Evolutionary conservation across 1,140 invertebrate species (phyloP).

Genomic region (Limonius californicus): DNA sequence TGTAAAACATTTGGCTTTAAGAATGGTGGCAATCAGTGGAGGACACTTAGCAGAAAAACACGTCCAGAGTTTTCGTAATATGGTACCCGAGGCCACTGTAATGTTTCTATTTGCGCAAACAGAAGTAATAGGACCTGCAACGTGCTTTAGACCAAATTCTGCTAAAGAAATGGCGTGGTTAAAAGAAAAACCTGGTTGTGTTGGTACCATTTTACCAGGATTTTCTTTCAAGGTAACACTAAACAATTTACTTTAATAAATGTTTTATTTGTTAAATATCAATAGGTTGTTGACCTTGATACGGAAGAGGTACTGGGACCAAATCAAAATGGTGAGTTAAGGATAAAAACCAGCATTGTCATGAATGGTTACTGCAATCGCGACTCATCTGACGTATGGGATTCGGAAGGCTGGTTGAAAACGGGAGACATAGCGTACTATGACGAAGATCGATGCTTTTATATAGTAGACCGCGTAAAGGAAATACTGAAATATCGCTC

Average conservation of each 20-base stretch:
- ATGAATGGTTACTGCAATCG: constrained; percentile 54
- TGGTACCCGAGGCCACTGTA: not conserved
- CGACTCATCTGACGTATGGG: constrained; percentile 48
- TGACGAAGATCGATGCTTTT: constrained; percentile 58
- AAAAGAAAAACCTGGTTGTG: not conserved
- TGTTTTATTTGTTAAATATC: not conserved
- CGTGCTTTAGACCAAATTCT: not conserved
- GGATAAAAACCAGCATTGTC: constrained; percentile 49
- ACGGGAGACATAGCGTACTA: constrained; percentile 70
- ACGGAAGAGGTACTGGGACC: constrained; percentile 49
- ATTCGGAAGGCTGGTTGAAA: constrained; percentile 58
- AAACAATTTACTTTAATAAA: not conserved
- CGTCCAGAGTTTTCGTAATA: not conserved
- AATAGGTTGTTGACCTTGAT: constrained; percentile 43
- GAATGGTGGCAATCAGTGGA: not conserved
- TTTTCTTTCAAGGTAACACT: not conserved
- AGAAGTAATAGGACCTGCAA: not conserved
- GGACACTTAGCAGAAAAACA: not conserved
- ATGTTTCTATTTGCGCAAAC: not conserved
- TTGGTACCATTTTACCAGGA: not conserved
- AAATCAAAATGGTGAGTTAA: constrained; percentile 56
- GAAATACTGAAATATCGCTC: constrained; percentile 67
- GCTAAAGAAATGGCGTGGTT: not conserved
- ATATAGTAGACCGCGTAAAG: constrained; percentile 67
- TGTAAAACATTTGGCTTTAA: too few species aligned